These are phyloP conservation scores for Synergus laeviventris DNA, from an alignment of 2,888 invertebrate genomes.

Conservation along the genomic window DNA sequence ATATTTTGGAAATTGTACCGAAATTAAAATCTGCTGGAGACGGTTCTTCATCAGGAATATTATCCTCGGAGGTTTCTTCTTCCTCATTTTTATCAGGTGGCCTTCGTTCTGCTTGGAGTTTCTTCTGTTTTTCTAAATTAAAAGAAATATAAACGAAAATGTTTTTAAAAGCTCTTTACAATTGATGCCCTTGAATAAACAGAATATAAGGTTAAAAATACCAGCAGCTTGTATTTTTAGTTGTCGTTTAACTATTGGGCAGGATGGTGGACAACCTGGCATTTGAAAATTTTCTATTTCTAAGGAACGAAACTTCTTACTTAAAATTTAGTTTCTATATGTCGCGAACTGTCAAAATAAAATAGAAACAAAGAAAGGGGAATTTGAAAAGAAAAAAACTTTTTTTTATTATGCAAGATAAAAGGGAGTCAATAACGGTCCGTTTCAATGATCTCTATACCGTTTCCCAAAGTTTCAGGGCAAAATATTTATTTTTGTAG, in stretches of 20 bases:
- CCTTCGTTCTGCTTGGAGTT: neutral
- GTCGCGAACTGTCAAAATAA: neutral
- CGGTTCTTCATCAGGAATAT: neutral
- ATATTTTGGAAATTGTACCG: neutral
- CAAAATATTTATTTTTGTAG: too few relatives aligned
- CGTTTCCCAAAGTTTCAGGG: too few relatives aligned
- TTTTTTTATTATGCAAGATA: too few relatives aligned
- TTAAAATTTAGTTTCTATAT: neutral
- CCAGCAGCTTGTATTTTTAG: constrained; percentile 7
- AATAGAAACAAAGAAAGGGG: constrained; percentile 8
- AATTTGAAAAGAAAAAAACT: too few relatives aligned
- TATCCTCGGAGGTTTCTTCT: neutral
- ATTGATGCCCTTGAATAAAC: neutral
- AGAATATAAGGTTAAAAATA: neutral
- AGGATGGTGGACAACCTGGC: constrained; percentile 10
- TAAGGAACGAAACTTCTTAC: neutral
- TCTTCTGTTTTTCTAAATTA: neutral
- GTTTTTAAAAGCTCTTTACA: neutral
- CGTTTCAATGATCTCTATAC: too few relatives aligned
- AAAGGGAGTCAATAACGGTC: too few relatives aligned
- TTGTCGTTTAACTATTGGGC: constrained; percentile 9
- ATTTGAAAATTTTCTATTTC: constrained; percentile 9
- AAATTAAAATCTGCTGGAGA: neutral
- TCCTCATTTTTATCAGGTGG: neutral
- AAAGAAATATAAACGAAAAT: neutral